Percentiles rank a stretch among this genome's conserved stretches.
phyloP scores from a whole-genome alignment of 2,797 vertebrate species.

The Sebastes itinus region DNA sequence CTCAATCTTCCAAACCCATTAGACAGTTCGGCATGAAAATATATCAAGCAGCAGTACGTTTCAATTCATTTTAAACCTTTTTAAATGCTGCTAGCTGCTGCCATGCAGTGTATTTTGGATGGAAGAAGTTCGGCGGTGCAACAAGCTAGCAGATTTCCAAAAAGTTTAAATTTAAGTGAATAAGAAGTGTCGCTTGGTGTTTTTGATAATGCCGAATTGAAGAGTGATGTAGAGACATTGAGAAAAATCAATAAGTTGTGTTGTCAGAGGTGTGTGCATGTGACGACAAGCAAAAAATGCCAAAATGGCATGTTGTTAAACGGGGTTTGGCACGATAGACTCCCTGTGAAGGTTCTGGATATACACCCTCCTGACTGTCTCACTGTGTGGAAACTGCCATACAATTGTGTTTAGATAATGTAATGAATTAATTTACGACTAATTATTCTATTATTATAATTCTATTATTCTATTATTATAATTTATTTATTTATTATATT shows the following conservation, averaged over 20 bases:
- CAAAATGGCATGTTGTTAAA: neutral
- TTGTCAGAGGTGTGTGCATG: accelerated
- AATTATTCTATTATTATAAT: neutral
- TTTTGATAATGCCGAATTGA: conserved; percentile 5
- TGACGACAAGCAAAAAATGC: accelerated
- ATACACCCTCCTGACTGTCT: neutral
- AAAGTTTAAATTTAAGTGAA: neutral
- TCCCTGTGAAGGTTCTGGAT: neutral
- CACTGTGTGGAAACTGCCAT: neutral
- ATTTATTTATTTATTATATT: neutral
- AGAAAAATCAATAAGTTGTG: accelerated
- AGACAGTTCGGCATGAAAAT: neutral
- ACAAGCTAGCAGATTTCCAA: accelerated
- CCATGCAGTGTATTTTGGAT: accelerated
- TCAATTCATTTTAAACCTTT: neutral
- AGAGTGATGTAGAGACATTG: accelerated
- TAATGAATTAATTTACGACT: neutral
- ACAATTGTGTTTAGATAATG: neutral
- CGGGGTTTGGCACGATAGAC: neutral
- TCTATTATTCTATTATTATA: too few species aligned
- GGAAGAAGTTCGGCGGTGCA: neutral
- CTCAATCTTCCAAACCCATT: accelerated
- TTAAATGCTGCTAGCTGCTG: neutral
- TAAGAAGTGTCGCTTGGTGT: accelerated
- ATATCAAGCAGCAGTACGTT: accelerated